Evolutionary conservation across 1,140 invertebrate genomes (phyloP), one percentile per base, ranked within the genome.

Genomic region (Arctopsyche grandis): DNA sequence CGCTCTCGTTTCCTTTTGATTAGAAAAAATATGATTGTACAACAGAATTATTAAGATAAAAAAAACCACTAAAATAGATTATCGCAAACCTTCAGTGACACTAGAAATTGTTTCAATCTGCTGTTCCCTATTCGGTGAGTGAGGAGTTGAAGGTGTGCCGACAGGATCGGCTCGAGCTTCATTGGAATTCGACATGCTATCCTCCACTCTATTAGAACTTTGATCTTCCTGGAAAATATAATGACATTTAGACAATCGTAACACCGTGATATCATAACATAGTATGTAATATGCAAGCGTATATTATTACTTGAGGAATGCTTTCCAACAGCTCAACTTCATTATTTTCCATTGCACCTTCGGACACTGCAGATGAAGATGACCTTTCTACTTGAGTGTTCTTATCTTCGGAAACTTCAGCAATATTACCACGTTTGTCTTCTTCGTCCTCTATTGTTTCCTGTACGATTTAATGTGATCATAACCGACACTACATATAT

Each of bases 81-180:
- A 4, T 1, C 12, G 21, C 24, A 29, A 38, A 76, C 74, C 74
- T 63, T 74, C 71, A 24, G 74, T 76, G 21, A 76, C 74, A 63
- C 74, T 76, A 5, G 74, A 76, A 7, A 76, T 76, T 7, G 71
- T 74, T 56, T 74, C 71, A 26, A 74, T 74, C 63, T 76, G 74
- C 19, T 60, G 74, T 58, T 44, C 52, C 9, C 52, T 76, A 22
- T 1, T 63, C 19, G 58, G 58, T 63, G 56, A 76, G 14, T 24
- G 74, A 9, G 74, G 46, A 1, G 52, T 56, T 5, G 69, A 38
- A 1, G 69, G 24, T 16, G 26, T 70, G 12, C 22, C 69, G 5
- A 14, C 26, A 3, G 21, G 69, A 29, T 70, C 69, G 5, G 69
- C 22, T 29, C 44, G 21, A 74, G 29, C 48, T 24, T 74, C 44